Evolutionary conservation across 2,797 vertebrate genomes (phyloP).

Genomic region (Micropoecilia bifurca): DNA sequence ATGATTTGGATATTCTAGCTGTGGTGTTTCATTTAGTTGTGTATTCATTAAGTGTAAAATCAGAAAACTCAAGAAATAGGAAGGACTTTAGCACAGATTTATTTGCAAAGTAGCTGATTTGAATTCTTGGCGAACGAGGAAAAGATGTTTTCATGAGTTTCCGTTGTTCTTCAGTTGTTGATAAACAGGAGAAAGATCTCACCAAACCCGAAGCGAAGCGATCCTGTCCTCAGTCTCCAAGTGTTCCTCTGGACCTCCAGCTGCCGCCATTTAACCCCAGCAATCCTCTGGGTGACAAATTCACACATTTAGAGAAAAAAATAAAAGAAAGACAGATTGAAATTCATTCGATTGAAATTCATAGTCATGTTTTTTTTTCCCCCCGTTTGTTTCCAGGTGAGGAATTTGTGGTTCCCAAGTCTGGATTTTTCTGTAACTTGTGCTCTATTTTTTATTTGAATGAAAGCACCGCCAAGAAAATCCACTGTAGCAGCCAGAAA

Average conservation of each 20-base stretch:
- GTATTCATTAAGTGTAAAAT: not conserved
- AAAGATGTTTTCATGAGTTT: not conserved
- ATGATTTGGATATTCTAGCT: not conserved
- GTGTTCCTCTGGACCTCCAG: not conserved
- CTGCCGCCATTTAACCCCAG: conserved; percentile 51
- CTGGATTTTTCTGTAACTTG: conserved; percentile 82
- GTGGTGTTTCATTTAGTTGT: not conserved
- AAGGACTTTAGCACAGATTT: not conserved
- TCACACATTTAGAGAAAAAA: too few species aligned
- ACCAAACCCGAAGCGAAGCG: conserved; percentile 39
- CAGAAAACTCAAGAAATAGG: not conserved
- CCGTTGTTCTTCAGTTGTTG: conserved; percentile 6
- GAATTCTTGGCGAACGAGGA: not conserved
- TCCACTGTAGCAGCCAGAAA: conserved; percentile 84
- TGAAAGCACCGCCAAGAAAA: conserved; percentile 80
- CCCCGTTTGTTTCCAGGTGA: conserved; percentile 43
- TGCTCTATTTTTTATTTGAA: conserved; percentile 88
- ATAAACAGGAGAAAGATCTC: conserved; percentile 29
- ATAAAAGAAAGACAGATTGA: too few species aligned
- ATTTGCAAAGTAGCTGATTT: not conserved
- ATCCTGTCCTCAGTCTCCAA: conserved; percentile 52
- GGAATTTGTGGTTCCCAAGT: conserved; percentile 49
- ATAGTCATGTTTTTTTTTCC: not conserved
- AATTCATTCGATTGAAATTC: too few species aligned
- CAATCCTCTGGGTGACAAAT: conserved; percentile 58